Percentiles rank a stretch among this genome's conserved stretches.
Conservation (phyloP, 2,113 vertebrate genomes). For the Archocentrus centrarchus region DNA sequence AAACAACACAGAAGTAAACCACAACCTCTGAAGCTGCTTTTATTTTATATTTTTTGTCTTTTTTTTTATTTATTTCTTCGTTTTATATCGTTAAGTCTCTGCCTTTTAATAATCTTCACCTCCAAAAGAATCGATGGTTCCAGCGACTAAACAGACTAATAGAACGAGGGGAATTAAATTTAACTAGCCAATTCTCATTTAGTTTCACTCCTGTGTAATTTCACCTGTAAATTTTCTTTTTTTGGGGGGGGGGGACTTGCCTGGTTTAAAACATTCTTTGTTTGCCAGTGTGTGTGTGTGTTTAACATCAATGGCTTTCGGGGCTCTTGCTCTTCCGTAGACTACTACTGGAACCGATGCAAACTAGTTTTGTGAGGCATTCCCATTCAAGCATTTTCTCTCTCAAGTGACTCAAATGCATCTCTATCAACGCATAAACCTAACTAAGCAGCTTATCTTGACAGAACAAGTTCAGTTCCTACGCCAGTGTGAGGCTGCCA, state of each 20-base stretch:
- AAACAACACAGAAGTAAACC: constrained; percentile 88
- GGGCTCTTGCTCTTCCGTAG: constrained; percentile 35
- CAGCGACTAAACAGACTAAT: constrained; percentile 82
- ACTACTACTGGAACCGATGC: constrained; percentile 89
- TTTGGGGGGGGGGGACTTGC: not conserved
- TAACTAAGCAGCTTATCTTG: constrained; percentile 96
- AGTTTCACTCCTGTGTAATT: constrained; percentile 1
- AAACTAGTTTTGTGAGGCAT: constrained; percentile 82
- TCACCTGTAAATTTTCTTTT: not conserved
- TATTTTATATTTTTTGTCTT: constrained; percentile 77
- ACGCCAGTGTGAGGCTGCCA: constrained; percentile 92
- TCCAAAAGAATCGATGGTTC: constrained; percentile 88
- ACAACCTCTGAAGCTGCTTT: constrained; percentile 94
- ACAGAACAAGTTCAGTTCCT: constrained; percentile 93
- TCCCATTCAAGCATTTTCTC: constrained; percentile 83
- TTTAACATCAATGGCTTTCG: constrained; percentile 31
- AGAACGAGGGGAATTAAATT: constrained; percentile 27
- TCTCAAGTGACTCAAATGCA: constrained; percentile 83
- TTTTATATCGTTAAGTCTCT: constrained; percentile 80
- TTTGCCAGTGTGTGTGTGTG: constrained; percentile 21
- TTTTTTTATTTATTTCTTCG: constrained; percentile 49
- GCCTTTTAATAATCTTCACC: constrained; percentile 73
- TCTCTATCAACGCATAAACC: constrained; percentile 84
- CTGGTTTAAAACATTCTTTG: constrained; percentile 25
- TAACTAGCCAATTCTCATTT: not conserved